Base-by-base conservation (phyloP, 2,888 invertebrate species). In the Dendrolimus pini region DNA sequence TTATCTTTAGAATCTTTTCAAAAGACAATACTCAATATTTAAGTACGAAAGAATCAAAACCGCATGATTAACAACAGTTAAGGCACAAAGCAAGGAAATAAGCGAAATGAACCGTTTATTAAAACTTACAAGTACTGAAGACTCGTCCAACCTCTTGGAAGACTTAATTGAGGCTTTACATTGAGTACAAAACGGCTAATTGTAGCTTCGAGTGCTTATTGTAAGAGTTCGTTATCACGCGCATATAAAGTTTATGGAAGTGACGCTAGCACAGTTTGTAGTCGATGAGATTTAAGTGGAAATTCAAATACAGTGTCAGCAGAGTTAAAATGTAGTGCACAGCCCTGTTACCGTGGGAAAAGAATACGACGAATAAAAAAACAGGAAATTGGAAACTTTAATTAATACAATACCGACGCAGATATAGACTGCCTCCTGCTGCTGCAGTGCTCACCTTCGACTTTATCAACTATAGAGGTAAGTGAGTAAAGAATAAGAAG, bases 171-270 rank as follows among this genome's bases (percentile, higher is more conserved):
- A 81, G 76, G 85, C 82, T 79, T 85, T 81, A 77, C 81, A 78
- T 80, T 75, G 74, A 75, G 74, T 84, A 87, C 85, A 86, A 86
- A 88, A 88, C 84, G 77, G 82, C 78, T 88, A 89, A 88, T 89
- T 89, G 87, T 83, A 82, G 77, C 75, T 81, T 70, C 71, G 83
- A 87, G 84, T 85, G 80, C 79, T 78, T 76, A 84, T 85, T 86
- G 84, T 83, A 74, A 72, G 47, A 47, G 74, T 74, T 74, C 70
- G 73, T 74, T 66, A 60, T 60, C 58, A 62, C 70, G 52, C 2
- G 2, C 74, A 72, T 66, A 2, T 66, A 64, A 12, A 53, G n/a
- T 7, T 0, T 1, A 56, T 75, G 63, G 80, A 81, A 71, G 65
- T 8, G 75, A n/a, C 63, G 30, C 30, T 30, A 30, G 30, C 6